A percentile compares a stretch with the other conserved stretches of the same genome.
phyloP scores from a whole-genome alignment of 1,140 invertebrate species.

The Aphis gossypii region DNA sequence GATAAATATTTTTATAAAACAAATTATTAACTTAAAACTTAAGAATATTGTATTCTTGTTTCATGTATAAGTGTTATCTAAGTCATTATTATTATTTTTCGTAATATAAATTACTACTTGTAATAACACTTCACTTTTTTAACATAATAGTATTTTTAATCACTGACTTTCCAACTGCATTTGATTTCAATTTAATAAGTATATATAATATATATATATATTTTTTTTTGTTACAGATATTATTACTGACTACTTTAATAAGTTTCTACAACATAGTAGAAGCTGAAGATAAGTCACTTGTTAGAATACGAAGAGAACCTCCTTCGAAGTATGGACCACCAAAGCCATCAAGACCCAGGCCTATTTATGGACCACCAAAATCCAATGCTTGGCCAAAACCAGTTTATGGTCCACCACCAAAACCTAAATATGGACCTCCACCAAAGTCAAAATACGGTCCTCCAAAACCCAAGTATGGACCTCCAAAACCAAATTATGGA shows the following conservation, averaged over 20 bases:
- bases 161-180: not conserved
- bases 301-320: constrained; percentile 57
- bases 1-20: not conserved
- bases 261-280: constrained; percentile 26
- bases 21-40: not conserved
- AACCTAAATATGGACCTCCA: constrained; percentile 63
- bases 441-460: constrained; percentile 60
- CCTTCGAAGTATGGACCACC: constrained; percentile 61
- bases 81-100: not conserved
- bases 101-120: not conserved
- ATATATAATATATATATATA: not conserved
- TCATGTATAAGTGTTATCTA: not conserved
- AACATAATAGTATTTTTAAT: not conserved
- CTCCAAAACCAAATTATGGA: constrained; percentile 64
- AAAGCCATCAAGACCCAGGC: constrained; percentile 48
- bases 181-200: not conserved
- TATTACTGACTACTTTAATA: constrained; percentile 1
- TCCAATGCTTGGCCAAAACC: constrained; percentile 62
- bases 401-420: constrained; percentile 60
- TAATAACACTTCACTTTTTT: not conserved
- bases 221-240: constrained; percentile 44
- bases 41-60: not conserved
- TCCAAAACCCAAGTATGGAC: constrained; percentile 60
- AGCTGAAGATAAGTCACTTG: constrained; percentile 15
- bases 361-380: constrained; percentile 60